These are phyloP conservation scores for Chironomus tentans DNA, from an alignment of 2,888 invertebrate genomes.

Conservation along the genomic window DNA sequence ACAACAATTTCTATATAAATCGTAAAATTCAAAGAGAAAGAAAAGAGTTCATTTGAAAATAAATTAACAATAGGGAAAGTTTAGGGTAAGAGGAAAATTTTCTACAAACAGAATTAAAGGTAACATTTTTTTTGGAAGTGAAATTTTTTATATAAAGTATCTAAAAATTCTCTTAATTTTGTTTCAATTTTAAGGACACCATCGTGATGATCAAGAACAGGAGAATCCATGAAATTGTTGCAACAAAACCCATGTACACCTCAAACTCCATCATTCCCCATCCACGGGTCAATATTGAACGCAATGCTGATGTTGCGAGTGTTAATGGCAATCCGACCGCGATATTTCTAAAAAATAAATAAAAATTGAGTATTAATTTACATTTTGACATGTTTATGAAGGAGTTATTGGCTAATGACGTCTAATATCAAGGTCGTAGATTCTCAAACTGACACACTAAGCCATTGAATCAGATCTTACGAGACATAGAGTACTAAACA, in stretches of 20 bases:
- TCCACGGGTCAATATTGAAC: constrained; percentile 79
- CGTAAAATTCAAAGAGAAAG: not conserved
- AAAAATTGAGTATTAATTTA: not conserved
- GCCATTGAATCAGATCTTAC: no score
- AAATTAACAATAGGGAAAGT: not conserved
- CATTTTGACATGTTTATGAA: not conserved
- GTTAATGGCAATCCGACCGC: constrained; percentile 79
- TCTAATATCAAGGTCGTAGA: no score
- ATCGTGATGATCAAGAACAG: constrained; percentile 72
- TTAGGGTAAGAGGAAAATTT: not conserved
- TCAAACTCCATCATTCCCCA: constrained; percentile 73
- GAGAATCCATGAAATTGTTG: constrained; percentile 77
- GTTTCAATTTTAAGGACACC: constrained; percentile 69
- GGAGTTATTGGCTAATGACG: not conserved
- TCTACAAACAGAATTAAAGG: not conserved
- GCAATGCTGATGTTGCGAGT: constrained; percentile 81
- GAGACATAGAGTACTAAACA: no score
- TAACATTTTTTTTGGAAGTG: not conserved
- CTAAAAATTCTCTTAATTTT: constrained; percentile 48
- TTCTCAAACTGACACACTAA: no score
- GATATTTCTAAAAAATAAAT: constrained; percentile 49
- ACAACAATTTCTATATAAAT: not conserved
- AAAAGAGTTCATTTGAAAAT: not conserved
- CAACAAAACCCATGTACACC: constrained; percentile 80
- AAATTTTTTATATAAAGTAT: no score